These are phyloP conservation scores for Odontothrips loti DNA, from an alignment of 2,888 invertebrate species.

Conservation along the genomic window DNA sequence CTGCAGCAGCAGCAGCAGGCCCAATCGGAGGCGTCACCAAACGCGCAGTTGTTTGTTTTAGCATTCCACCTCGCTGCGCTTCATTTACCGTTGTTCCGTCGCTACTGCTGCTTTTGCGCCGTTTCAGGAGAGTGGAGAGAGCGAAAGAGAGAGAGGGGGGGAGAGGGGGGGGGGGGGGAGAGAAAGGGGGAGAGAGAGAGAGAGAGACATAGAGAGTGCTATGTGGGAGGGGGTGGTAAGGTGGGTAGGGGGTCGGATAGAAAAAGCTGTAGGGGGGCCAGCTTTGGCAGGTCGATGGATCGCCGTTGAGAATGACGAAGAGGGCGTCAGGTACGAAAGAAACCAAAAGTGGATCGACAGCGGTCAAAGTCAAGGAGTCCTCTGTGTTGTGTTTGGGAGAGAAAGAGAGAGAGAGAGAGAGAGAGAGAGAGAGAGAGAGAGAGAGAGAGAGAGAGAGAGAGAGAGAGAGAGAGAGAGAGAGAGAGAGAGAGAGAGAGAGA, in stretches of 20 bases:
- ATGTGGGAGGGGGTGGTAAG: not conserved
- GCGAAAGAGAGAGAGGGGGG: not conserved
- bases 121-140: not conserved
- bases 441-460: not conserved
- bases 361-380: not conserved
- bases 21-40: too few relatives aligned
- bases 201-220: not conserved
- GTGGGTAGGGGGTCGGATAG: not conserved
- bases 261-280: not conserved
- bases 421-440: conserved; percentile 27
- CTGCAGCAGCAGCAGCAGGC: too few relatives aligned
- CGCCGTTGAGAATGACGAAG: too few relatives aligned
- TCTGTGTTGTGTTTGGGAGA: not conserved
- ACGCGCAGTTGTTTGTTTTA: too few relatives aligned
- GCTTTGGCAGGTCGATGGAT: not conserved
- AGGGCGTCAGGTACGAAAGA: too few relatives aligned
- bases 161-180: not conserved
- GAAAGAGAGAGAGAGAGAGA: not conserved
- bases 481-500: not conserved
- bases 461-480: not conserved
- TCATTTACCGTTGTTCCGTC: too few relatives aligned
- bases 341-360: not conserved
- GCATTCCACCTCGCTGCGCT: too few relatives aligned
- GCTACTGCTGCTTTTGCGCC: too few relatives aligned
- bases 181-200: not conserved